Percentiles rank a stretch among this genome's conserved stretches.
Conservation (phyloP, 2,113 vertebrate species). For the Chroicocephalus ridibundus region DNA sequence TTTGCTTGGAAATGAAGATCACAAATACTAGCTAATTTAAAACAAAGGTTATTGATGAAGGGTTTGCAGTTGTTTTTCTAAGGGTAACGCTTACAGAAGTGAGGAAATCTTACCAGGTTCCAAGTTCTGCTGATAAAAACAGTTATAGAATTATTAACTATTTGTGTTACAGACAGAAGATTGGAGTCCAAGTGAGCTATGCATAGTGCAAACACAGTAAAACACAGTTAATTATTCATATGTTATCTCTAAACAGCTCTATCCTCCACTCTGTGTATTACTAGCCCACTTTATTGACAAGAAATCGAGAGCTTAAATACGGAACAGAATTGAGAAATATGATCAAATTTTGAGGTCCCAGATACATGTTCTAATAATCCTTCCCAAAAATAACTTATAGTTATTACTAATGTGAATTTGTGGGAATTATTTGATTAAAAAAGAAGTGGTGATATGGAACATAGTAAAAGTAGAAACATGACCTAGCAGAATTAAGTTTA, state of each 20-base stretch:
- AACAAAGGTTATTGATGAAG: neutral
- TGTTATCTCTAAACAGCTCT: neutral
- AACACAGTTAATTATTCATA: neutral
- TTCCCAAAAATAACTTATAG: neutral
- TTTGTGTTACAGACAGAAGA: neutral
- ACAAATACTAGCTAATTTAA: neutral
- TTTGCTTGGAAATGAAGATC: neutral
- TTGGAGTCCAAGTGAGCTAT: neutral
- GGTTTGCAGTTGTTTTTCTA: neutral
- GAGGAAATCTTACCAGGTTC: neutral
- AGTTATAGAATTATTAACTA: constrained; percentile 6
- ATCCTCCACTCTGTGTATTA: neutral
- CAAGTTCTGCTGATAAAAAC: neutral
- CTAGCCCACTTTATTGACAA: neutral
- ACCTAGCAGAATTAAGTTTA: neutral
- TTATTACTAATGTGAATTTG: neutral
- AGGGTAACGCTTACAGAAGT: neutral
- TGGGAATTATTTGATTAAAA: neutral
- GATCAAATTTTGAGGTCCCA: neutral
- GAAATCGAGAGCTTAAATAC: neutral
- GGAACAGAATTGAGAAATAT: neutral
- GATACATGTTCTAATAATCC: neutral
- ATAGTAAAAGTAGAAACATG: neutral
- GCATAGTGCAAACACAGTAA: neutral
- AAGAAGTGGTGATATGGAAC: neutral